phyloP scores from a whole-genome alignment of 2,797 vertebrate species.

The Onychomys torridus region DNA sequence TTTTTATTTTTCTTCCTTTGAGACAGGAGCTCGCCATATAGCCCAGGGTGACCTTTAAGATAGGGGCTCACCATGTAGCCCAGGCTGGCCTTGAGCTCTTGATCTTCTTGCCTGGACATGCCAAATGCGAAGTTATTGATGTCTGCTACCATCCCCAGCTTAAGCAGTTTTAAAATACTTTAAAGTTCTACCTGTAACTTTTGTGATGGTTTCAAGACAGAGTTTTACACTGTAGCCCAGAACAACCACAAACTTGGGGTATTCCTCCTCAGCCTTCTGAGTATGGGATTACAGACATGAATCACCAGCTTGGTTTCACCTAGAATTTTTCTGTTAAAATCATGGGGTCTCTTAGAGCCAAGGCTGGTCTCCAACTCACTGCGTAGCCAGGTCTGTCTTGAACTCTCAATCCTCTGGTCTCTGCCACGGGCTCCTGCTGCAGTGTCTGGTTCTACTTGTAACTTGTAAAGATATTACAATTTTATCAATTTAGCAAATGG shows the following conservation, averaged over 20 bases:
- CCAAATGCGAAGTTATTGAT: neutral
- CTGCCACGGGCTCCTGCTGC: neutral
- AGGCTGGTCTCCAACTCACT: neutral
- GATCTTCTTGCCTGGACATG: neutral
- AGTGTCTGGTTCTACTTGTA: neutral
- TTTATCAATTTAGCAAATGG: neutral
- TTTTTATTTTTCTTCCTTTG: neutral
- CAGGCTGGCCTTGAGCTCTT: neutral
- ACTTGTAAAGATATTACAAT: constrained; percentile 21
- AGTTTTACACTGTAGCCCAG: neutral
- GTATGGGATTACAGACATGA: neutral
- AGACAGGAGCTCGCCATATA: neutral
- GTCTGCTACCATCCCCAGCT: neutral
- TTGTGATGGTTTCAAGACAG: neutral
- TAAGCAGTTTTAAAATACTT: neutral
- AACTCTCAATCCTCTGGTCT: neutral
- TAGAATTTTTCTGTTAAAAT: neutral
- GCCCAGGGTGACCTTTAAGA: neutral
- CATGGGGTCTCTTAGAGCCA: neutral
- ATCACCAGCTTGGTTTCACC: neutral
- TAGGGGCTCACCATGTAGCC: neutral
- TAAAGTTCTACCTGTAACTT: neutral
- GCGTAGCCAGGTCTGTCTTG: neutral
- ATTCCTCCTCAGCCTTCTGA: neutral
- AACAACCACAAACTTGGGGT: neutral